A percentile compares a stretch with the other conserved stretches of the same genome.
These are phyloP conservation scores for Aproaerema taeniolella DNA, from an alignment of 2,888 invertebrate genomes.

Conservation along the genomic window DNA sequence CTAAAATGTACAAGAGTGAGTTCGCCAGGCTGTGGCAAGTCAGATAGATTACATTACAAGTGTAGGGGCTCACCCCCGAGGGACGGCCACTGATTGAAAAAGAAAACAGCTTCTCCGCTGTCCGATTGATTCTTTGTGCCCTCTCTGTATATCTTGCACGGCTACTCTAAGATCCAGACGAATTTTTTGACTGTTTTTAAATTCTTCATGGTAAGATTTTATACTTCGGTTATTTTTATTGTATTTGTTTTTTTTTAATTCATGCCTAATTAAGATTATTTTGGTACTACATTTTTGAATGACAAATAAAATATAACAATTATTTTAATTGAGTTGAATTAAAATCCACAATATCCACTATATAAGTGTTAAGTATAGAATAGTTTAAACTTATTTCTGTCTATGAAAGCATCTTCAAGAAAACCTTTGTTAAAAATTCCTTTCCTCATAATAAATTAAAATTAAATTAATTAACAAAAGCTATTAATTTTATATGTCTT, in stretches of 20 bases:
- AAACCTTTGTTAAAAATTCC: neutral
- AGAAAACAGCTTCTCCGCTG: constrained; percentile 67
- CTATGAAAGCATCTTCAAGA: neutral
- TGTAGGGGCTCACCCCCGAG: constrained; percentile 42
- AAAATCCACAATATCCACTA: neutral
- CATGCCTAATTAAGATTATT: neutral
- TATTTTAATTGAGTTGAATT: neutral
- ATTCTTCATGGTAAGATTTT: neutral
- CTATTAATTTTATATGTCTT: too few species aligned
- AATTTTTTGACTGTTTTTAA: neutral
- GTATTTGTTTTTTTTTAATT: neutral
- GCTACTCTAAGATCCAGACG: constrained; percentile 29
- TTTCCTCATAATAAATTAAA: too few species aligned
- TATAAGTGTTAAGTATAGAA: neutral
- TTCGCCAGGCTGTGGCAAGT: constrained; percentile 33
- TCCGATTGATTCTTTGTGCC: constrained; percentile 67
- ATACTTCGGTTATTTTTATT: neutral
- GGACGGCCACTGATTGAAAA: constrained; percentile 69
- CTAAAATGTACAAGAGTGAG: neutral
- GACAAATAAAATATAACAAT: neutral
- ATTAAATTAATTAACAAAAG: too few species aligned
- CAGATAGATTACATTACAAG: constrained; percentile 34
- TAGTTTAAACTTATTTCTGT: too few species aligned
- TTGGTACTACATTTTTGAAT: neutral
- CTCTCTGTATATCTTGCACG: constrained; percentile 50